A percentile compares a stretch with the other conserved stretches of the same genome.
These are phyloP conservation scores for Trematomus bernacchii DNA, from an alignment of 2,797 vertebrate genomes.

Conservation along the genomic window DNA sequence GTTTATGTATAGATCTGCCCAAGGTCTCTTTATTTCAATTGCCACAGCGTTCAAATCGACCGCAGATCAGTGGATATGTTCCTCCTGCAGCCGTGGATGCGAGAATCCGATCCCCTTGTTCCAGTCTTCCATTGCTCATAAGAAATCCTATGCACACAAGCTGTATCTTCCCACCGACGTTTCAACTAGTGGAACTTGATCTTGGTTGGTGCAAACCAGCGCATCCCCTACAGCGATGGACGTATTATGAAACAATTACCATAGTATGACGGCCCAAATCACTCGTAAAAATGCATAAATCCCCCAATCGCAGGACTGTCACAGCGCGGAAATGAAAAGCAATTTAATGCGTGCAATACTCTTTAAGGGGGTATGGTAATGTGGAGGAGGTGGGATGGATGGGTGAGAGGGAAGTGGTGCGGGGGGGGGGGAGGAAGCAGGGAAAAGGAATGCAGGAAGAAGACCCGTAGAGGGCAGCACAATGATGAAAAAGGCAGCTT, in stretches of 20 bases:
- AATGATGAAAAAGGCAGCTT: slow-evolving; percentile 75
- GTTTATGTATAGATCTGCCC: slow-evolving; percentile 71
- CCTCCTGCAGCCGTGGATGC: slow-evolving; percentile 29
- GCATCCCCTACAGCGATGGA: slow-evolving; percentile 61
- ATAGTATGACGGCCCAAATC: slow-evolving; percentile 38
- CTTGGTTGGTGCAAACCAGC: slow-evolving; percentile 69
- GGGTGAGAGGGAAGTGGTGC: neutral
- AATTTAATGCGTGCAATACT: slow-evolving; percentile 76
- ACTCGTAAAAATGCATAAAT: slow-evolving; percentile 59
- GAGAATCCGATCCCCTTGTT: slow-evolving; percentile 35
- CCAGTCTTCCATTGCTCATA: slow-evolving; percentile 35
- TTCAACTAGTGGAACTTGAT: slow-evolving; percentile 84
- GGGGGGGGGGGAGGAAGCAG: neutral
- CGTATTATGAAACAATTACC: slow-evolving; percentile 68
- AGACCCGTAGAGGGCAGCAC: slow-evolving; percentile 87
- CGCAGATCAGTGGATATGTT: slow-evolving; percentile 37
- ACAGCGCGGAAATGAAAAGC: slow-evolving; percentile 75
- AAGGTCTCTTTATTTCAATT: slow-evolving; percentile 67
- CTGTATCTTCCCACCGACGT: slow-evolving; percentile 62
- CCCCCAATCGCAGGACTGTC: slow-evolving; percentile 66
- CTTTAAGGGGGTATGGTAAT: slow-evolving; percentile 77
- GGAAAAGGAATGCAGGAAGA: slow-evolving; percentile 47
- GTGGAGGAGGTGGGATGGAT: slow-evolving; percentile 44
- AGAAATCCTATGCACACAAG: slow-evolving; percentile 32
- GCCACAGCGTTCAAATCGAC: slow-evolving; percentile 50